phyloP scores from a whole-genome alignment of 1,140 invertebrate genomes.

The Drosophila setifemur region DNA sequence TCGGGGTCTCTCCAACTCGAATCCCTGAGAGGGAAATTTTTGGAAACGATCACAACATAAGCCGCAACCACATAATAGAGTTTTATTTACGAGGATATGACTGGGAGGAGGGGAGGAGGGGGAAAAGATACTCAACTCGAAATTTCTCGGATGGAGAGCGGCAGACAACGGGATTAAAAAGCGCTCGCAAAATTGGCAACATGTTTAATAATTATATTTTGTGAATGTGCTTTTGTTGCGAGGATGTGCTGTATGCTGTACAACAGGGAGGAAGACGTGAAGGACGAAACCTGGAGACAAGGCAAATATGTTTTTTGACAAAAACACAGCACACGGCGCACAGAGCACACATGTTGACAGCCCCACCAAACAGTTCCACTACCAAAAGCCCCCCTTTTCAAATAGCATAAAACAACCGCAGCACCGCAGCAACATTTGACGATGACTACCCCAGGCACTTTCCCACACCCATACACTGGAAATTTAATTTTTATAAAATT shows the following conservation, averaged over 20 bases:
- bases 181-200: slow-evolving; percentile 79
- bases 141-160: slow-evolving; percentile 39
- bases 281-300: slow-evolving; percentile 43
- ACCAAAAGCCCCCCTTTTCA: slow-evolving; percentile 11
- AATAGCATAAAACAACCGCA: slow-evolving; percentile 80
- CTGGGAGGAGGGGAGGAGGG: no score
- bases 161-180: slow-evolving; percentile 79
- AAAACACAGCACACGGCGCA: slow-evolving; percentile 78
- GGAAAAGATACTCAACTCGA: no score
- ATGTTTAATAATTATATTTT: slow-evolving; percentile 81
- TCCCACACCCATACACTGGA: not conserved
- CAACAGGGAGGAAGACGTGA: slow-evolving; percentile 23
- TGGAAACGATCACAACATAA: slow-evolving; percentile 65
- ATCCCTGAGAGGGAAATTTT: slow-evolving; percentile 42
- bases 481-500: no score
- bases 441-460: slow-evolving; percentile 20
- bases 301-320: slow-evolving; percentile 79
- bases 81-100: slow-evolving; percentile 73
- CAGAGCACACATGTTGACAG: slow-evolving; percentile 73
- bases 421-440: slow-evolving; percentile 75
- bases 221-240: slow-evolving; percentile 69
- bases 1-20: not conserved
- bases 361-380: slow-evolving; percentile 12
- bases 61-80: slow-evolving; percentile 75
- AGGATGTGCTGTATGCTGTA: slow-evolving; percentile 20